A percentile compares a stretch with the other conserved stretches of the same genome.
phyloP scores from a whole-genome alignment of 2,888 invertebrate genomes.

The Beris morrisii region DNA sequence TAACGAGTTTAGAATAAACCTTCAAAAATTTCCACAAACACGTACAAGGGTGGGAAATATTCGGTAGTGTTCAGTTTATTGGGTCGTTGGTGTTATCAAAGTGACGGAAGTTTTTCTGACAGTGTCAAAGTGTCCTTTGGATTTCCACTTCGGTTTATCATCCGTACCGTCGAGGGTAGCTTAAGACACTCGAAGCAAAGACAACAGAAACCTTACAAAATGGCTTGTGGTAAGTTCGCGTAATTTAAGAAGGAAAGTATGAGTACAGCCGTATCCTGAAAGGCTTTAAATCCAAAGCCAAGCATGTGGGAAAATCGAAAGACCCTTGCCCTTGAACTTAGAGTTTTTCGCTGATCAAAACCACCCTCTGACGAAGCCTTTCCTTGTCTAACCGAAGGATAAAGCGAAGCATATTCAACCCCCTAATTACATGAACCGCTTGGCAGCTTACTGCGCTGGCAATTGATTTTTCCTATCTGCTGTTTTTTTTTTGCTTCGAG shows the following conservation, averaged over 20 bases:
- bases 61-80: not conserved
- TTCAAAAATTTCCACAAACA: too few relatives aligned
- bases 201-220: constrained; percentile 25
- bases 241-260: not conserved
- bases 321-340: constrained; percentile 31
- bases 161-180: not conserved
- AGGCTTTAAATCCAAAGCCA: too few relatives aligned
- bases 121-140: too few relatives aligned
- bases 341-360: not conserved
- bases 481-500: not conserved
- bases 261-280: not conserved
- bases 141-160: not conserved
- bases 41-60: too few relatives aligned
- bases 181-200: not conserved
- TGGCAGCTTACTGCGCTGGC: not conserved
- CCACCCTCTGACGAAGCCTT: not conserved
- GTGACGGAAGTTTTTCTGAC: too few relatives aligned
- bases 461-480: constrained; percentile 19
- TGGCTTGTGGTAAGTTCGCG: constrained; percentile 36
- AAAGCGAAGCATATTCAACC: constrained; percentile 2
- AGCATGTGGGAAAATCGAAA: not conserved
- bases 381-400: constrained; percentile 1
- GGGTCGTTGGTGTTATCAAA: not conserved
- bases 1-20: too few relatives aligned
- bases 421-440: constrained; percentile 9